A percentile compares a stretch with the other conserved stretches of the same genome.
These are phyloP conservation scores for Vulpes lagopus DNA, from an alignment of 2,113 vertebrate genomes.

Conservation along the genomic window DNA sequence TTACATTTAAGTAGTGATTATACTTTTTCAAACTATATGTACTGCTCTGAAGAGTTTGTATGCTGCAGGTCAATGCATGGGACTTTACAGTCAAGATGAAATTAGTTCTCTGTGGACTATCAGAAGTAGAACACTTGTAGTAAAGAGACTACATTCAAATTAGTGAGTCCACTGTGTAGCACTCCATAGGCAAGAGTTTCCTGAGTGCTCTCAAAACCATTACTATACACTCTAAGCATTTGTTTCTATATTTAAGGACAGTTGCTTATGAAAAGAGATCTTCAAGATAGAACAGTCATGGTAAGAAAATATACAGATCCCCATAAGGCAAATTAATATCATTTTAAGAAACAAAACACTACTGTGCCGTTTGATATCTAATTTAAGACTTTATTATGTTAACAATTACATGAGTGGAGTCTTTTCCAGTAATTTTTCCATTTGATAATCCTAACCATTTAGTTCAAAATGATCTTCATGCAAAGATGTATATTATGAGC, in stretches of 20 bases:
- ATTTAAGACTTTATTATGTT: not conserved
- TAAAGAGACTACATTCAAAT: not conserved
- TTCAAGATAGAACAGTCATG: not conserved
- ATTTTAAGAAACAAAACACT: not conserved
- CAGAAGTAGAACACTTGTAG: not conserved
- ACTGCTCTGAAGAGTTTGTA: not conserved
- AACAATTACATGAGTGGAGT: not conserved
- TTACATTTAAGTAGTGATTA: not conserved
- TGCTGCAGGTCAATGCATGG: not conserved
- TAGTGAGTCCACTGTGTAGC: not conserved
- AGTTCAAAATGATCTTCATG: constrained; percentile 30
- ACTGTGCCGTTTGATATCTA: not conserved
- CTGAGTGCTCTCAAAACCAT: not conserved
- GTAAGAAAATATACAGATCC: not conserved
- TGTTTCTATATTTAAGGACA: not conserved
- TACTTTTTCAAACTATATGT: not conserved
- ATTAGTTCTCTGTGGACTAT: not conserved
- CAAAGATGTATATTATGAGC: not conserved
- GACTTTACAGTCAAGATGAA: not conserved
- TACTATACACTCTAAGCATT: not conserved
- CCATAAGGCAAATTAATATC: not conserved
- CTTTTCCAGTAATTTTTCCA: constrained; percentile 22
- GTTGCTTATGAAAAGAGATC: not conserved
- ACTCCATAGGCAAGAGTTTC: not conserved
- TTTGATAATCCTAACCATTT: not conserved